Evolutionary conservation across 1,140 invertebrate species (phyloP).

Genomic region (Heliconius himera): DNA sequence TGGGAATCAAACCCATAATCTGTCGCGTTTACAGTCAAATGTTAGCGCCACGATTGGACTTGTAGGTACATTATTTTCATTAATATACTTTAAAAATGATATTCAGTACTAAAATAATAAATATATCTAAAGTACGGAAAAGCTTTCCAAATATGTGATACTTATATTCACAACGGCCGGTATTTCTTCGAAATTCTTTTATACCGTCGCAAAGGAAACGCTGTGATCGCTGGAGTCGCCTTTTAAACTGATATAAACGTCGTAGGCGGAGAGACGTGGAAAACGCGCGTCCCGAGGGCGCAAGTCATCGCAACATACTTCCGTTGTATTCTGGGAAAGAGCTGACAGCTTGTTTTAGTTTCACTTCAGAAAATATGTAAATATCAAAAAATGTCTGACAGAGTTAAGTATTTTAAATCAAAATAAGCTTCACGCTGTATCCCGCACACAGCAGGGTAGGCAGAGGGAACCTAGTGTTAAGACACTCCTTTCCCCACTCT

Average conservation of each 20-base stretch:
- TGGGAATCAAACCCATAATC: too few relatives aligned
- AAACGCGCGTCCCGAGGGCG: slow-evolving; percentile 44
- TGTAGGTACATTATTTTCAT: too few relatives aligned
- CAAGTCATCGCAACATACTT: slow-evolving; percentile 56
- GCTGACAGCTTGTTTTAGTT: slow-evolving; percentile 37
- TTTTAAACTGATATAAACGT: slow-evolving; percentile 74
- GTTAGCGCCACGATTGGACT: too few relatives aligned
- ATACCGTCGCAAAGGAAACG: slow-evolving; percentile 57
- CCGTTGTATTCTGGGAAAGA: slow-evolving; percentile 52
- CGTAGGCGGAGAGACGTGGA: slow-evolving; percentile 39
- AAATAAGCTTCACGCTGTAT: not conserved
- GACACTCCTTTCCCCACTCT: too few relatives aligned
- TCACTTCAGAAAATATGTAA: slow-evolving; percentile 18
- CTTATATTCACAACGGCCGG: slow-evolving; percentile 55
- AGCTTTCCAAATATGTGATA: slow-evolving; percentile 40
- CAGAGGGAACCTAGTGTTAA: too few relatives aligned
- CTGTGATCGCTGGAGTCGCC: slow-evolving; percentile 64
- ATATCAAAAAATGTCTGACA: slow-evolving; percentile 1
- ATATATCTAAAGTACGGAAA: slow-evolving; percentile 15
- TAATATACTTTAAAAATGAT: not conserved
- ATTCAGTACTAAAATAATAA: slow-evolving; percentile 1
- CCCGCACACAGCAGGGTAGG: too few relatives aligned
- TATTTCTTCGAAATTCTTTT: slow-evolving; percentile 63
- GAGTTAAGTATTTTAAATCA: not conserved
- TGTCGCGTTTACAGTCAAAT: too few relatives aligned